Evolutionary conservation across 2,113 vertebrate species (phyloP), one percentile per base, ranked within the genome.

Genomic region (Rynchops niger): DNA sequence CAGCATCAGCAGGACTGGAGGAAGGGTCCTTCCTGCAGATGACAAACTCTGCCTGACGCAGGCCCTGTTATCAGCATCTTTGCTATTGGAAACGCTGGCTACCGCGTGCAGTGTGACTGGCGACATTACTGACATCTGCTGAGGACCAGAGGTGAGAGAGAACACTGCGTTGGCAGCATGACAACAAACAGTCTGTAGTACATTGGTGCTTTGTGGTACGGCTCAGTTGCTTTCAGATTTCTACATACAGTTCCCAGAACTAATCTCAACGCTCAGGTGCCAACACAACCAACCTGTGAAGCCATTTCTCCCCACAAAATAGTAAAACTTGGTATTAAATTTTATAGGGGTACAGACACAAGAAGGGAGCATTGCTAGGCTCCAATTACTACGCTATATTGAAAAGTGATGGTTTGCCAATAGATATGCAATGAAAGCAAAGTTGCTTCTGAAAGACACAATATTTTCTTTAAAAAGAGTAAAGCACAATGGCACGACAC

Each of bases 151-250:
- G 53, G 53, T 0, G 18, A n/a, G n/a, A 20, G 12, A 15, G 36
- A 65, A 52, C 2, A 0, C 67, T 16, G 81, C 15, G 0, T 2
- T 2, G 43, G 73, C 50, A 26, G 26, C 0, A 9, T 0, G 26
- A 22, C 19, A 23, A 53, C 5, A 0, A 3, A 0, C 38, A 15
- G 12, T 2, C 63, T n/a, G 59, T 85, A 5, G 9, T 1, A 12
- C 45, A 6, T 2, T 9, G 6, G 8, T 26, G 43, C 63, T 78
- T 18, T 11, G 40, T 13, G 14, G 0, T 4, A 5, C 2, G n/a
- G 56, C 32, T n/a, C 43, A 32, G 17, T 0, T 23, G 20, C 69
- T 47, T 56, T 19, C 77, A 40, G n/a, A 43, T 9, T 40, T 5
- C 69, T 65, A 56, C 42, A 18, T 3, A 9, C 13, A 38, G 26